These are phyloP conservation scores for Sebastes steindachneri DNA, from an alignment of 2,797 vertebrate species.

Conservation along the genomic window DNA sequence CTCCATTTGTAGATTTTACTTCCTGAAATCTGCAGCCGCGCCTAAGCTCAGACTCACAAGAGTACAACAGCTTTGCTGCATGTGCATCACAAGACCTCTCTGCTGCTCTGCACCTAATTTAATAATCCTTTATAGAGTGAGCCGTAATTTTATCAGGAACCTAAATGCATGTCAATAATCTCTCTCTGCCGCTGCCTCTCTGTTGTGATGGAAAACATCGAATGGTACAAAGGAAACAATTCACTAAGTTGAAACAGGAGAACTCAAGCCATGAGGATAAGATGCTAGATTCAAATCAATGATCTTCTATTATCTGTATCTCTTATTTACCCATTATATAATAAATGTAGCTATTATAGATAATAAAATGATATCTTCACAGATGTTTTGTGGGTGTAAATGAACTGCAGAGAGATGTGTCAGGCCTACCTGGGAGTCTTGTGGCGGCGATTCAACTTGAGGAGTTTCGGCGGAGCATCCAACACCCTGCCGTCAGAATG, in stretches of 20 bases:
- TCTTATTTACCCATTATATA: too few relatives aligned
- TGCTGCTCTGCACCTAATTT: conserved; percentile 57
- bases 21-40: conserved; percentile 79
- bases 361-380: neutral
- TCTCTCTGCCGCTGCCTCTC: neutral
- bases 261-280: conserved; percentile 10
- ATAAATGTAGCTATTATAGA: neutral
- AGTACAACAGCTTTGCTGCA: conserved; percentile 34
- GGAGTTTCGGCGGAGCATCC: conserved; percentile 39
- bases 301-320: neutral
- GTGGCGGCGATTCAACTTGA: conserved; percentile 42
- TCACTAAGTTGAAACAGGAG: conserved; percentile 18
- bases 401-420: neutral
- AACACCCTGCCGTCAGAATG: conserved; percentile 58
- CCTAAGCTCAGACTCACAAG: conserved; percentile 55
- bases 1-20: conserved; percentile 73
- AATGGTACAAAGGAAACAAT: conserved; percentile 16
- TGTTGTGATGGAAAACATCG: conserved; percentile 47
- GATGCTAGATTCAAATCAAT: neutral
- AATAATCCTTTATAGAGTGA: conserved; percentile 67
- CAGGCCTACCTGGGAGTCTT: conserved; percentile 73
- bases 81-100: conserved; percentile 75
- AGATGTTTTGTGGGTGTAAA: neutral
- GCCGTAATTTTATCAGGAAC: conserved; percentile 68
- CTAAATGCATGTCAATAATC: conserved; percentile 62